Evolutionary conservation across 2,888 invertebrate genomes (phyloP), one percentile per base, ranked within the genome.

Genomic region (Oligia latruncula): DNA sequence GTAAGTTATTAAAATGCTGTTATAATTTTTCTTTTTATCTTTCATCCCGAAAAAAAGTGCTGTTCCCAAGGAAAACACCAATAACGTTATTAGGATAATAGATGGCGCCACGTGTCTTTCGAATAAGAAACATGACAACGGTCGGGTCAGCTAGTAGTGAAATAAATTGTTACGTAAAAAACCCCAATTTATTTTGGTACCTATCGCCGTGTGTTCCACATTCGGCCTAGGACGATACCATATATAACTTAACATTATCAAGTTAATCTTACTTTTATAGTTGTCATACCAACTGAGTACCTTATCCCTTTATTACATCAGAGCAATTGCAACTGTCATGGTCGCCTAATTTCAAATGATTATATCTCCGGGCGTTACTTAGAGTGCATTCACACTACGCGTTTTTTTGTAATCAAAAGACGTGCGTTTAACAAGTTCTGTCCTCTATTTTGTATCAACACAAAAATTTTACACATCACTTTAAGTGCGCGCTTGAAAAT

Each of bases 331-430:
- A 67, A 29, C 70, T 78, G 74, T 71, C 83, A 74, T 75, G 78
- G 86, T 79, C 23, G 79, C 78, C 87, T 86, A 84, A 86, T 83
- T 83, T 86, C 83, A 86, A 73, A 74, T 79, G 75, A 86, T 84
- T 86, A 86, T 84, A 83, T 86, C 83, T 78, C 73, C 49, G 15
- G 55, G 73, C 73, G 35, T 67, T 65, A 49, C 23, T 66, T 52
- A 67, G 46, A 43, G 52, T 65, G 15, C 9, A 4, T 82, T 15
- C 73, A 64, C 9, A 80, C 29, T 11, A 29, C 2, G 4, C 35
- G n/a, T 40, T 64, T 78, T 60, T 67, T 46, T 46, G 11, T 8
- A 46, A 46, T 9, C 17, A 20, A 55, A 55, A 20, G 20, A 55
- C 52, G 52, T 20, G 20, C 52, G 20, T 6, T 52, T 52, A 43